These are phyloP conservation scores for Drosophila repleta DNA, from an alignment of 1,140 invertebrate species.

Conservation along the genomic window DNA sequence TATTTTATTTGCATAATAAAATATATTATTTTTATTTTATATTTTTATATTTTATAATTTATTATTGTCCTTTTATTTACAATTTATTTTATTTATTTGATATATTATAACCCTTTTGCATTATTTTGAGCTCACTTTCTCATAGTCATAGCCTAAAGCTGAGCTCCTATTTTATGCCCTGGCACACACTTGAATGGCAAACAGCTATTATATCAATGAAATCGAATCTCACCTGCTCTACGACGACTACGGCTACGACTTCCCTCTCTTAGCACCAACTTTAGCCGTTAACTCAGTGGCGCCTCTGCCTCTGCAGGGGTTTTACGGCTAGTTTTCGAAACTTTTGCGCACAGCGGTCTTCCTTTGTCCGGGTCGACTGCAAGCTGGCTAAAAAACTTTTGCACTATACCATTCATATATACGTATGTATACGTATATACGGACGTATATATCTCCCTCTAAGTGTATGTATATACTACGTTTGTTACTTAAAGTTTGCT, in stretches of 20 bases:
- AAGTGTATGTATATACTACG: slow-evolving; percentile 36
- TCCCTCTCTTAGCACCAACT: not conserved
- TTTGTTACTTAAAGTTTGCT: slow-evolving; percentile 80
- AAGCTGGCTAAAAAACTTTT: slow-evolving; percentile 55
- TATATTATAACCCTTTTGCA: too few relatives aligned
- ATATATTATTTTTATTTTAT: too few relatives aligned
- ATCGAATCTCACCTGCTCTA: slow-evolving; percentile 75
- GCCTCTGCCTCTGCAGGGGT: slow-evolving; percentile 54
- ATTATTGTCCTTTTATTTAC: too few relatives aligned
- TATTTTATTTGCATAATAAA: too few relatives aligned
- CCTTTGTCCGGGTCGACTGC: slow-evolving; percentile 11
- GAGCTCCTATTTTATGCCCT: slow-evolving; percentile 5
- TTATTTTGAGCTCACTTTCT: too few relatives aligned
- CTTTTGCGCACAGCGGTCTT: slow-evolving; percentile 64
- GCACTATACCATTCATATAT: slow-evolving; percentile 60
- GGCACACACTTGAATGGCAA: slow-evolving; percentile 30
- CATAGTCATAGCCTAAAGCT: not conserved
- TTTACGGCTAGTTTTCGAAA: slow-evolving; percentile 71
- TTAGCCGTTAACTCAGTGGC: slow-evolving; percentile 34
- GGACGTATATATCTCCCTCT: slow-evolving; percentile 2
- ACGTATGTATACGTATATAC: slow-evolving; percentile 33
- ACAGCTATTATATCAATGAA: slow-evolving; percentile 64
- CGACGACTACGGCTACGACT: too few relatives aligned
- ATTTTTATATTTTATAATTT: too few relatives aligned
- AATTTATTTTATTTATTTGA: too few relatives aligned